A percentile compares a stretch with the other conserved stretches of the same genome.
phyloP scores from a whole-genome alignment of 2,888 invertebrate genomes.

The Tridacna gigas region DNA sequence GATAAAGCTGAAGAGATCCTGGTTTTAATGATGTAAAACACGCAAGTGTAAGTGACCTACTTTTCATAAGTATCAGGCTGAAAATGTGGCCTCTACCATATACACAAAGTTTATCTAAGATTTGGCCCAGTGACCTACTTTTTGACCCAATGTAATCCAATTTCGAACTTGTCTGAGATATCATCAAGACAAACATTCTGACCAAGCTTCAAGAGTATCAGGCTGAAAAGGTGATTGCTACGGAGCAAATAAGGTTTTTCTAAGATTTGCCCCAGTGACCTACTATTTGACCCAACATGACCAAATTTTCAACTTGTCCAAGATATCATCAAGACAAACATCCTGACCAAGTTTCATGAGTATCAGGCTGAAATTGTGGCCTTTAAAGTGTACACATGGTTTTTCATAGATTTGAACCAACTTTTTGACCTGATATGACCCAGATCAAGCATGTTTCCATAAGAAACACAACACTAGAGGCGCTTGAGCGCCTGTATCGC shows the following conservation, averaged over 20 bases:
- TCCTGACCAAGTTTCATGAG: not conserved
- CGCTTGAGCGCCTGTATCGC: too few relatives aligned
- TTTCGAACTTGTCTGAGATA: not conserved
- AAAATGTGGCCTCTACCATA: too few relatives aligned
- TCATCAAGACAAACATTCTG: not conserved
- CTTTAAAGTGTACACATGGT: not conserved
- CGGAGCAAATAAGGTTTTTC: not conserved
- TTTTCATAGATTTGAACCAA: not conserved
- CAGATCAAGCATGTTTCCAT: too few relatives aligned
- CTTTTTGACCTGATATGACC: not conserved
- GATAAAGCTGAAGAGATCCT: too few relatives aligned
- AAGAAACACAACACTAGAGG: too few relatives aligned
- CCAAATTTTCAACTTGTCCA: not conserved
- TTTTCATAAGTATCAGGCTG: too few relatives aligned
- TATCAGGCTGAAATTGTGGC: not conserved
- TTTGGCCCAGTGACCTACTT: too few relatives aligned
- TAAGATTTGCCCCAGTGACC: not conserved
- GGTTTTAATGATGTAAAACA: too few relatives aligned
- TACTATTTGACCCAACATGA: not conserved
- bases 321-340: not conserved
- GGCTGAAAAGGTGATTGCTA: not conserved
- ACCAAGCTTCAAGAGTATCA: not conserved
- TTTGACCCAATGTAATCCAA: too few relatives aligned
- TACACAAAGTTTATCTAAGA: too few relatives aligned
- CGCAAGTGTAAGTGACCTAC: too few relatives aligned